Evolutionary conservation across 1,140 invertebrate species (phyloP).

Genomic region (Drosophila nannoptera): DNA sequence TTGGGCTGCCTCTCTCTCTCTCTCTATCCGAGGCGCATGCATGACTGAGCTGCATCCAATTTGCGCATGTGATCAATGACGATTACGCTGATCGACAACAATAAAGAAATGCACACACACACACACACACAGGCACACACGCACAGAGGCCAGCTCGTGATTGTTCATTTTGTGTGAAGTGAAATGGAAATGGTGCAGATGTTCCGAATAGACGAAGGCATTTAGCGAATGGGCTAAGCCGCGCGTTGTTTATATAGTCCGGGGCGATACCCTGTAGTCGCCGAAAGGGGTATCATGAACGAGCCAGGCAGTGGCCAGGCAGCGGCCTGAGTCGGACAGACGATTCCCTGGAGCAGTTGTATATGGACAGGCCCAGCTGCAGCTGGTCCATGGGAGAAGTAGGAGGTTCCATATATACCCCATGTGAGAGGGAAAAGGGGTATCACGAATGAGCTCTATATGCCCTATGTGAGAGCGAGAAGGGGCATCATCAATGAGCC

Average conservation of each 20-base stretch:
- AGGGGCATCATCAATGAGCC: no score
- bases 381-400: no score
- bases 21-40: slow-evolving; percentile 39
- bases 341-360: no score
- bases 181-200: slow-evolving; percentile 39
- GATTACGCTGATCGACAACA: slow-evolving; percentile 7
- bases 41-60: slow-evolving; percentile 45
- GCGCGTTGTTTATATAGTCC: no score
- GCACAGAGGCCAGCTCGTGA: slow-evolving; percentile 11
- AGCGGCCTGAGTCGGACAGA: no score
- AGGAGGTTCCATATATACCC: no score
- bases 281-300: background rate
- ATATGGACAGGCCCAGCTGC: no score
- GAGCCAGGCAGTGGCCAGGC: no score
- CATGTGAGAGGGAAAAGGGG: no score
- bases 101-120: slow-evolving; percentile 8
- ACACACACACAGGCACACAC: background rate
- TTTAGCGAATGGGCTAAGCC: slow-evolving; percentile 24
- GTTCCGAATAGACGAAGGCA: slow-evolving; percentile 34
- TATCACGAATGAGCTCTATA: no score
- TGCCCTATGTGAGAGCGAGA: no score
- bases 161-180: slow-evolving; percentile 34
- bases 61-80: slow-evolving; percentile 51
- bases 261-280: no score
- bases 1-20: slow-evolving; percentile 31